phyloP scores from a whole-genome alignment of 2,113 vertebrate species.

The Sterrhoptilus dennistouni region DNA sequence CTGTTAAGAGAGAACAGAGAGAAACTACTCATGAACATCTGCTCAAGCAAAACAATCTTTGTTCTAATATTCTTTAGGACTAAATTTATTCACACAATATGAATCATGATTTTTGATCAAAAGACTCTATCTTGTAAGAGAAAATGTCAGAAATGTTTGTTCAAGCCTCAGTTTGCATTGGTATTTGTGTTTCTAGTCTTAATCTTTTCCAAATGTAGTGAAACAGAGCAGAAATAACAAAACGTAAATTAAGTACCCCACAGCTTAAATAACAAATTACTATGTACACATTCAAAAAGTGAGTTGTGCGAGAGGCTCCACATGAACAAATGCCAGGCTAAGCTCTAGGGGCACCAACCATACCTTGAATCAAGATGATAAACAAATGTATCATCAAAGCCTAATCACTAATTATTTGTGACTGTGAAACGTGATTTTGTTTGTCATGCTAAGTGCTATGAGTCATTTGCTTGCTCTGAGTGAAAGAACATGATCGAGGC shows the following conservation, averaged over 20 bases:
- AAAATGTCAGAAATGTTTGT: slow-evolving; percentile 17
- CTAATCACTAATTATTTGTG: not conserved
- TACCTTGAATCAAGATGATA: not conserved
- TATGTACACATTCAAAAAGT: not conserved
- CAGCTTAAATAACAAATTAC: not conserved
- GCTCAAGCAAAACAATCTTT: not conserved
- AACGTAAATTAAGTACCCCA: not conserved
- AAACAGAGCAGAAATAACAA: not conserved
- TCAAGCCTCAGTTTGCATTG: not conserved
- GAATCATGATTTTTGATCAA: not conserved
- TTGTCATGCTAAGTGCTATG: not conserved
- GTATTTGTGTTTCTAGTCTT: not conserved
- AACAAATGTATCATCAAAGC: not conserved
- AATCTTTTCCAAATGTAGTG: not conserved
- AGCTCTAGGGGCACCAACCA: not conserved
- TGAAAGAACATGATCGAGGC: not conserved
- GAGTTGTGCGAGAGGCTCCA: not conserved
- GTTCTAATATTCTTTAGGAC: not conserved
- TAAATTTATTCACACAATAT: not conserved
- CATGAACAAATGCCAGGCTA: not conserved
- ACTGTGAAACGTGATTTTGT: not conserved
- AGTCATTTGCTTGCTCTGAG: not conserved
- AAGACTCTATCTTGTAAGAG: not conserved
- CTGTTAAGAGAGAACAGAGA: not conserved
- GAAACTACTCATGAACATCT: not conserved